phyloP scores from a whole-genome alignment of 2,888 invertebrate genomes.

The Dryobota labecula region DNA sequence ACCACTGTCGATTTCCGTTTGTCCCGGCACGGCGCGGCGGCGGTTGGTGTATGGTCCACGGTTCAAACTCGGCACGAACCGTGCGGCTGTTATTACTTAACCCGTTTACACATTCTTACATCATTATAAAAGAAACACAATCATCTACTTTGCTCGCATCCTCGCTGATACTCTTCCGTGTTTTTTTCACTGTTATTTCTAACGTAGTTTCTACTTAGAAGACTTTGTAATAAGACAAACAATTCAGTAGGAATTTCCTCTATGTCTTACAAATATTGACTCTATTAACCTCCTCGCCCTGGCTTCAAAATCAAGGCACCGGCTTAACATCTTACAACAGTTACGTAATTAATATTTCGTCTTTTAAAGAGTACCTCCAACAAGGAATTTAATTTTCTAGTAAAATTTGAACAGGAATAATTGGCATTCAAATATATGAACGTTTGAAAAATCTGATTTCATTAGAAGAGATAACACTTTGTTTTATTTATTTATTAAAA shows the following conservation, averaged over 20 bases:
- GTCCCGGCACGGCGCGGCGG: too few species aligned
- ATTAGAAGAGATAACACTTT: slow-evolving; percentile 4
- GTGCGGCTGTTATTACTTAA: not conserved
- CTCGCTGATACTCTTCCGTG: not conserved
- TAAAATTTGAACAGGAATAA: not conserved
- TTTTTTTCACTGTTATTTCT: not conserved
- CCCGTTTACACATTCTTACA: not conserved
- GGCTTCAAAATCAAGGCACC: not conserved
- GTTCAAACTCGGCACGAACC: not conserved
- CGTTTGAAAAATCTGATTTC: not conserved
- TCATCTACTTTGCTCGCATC: not conserved
- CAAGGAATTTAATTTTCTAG: slow-evolving; percentile 7
- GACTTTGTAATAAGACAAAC: not conserved
- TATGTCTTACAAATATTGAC: too few species aligned
- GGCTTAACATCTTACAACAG: not conserved
- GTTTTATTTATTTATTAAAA: too few species aligned
- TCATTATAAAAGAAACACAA: not conserved
- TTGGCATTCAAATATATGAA: not conserved
- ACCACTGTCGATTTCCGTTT: too few species aligned
- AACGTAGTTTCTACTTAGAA: not conserved
- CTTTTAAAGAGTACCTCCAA: not conserved
- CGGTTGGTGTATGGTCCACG: too few species aligned
- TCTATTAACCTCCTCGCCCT: not conserved
- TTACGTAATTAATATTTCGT: slow-evolving; percentile 3
- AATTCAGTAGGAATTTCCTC: not conserved